Base-by-base conservation (phyloP, 1,140 invertebrate species). In the honey bee (Apis mellifera) region DNA sequence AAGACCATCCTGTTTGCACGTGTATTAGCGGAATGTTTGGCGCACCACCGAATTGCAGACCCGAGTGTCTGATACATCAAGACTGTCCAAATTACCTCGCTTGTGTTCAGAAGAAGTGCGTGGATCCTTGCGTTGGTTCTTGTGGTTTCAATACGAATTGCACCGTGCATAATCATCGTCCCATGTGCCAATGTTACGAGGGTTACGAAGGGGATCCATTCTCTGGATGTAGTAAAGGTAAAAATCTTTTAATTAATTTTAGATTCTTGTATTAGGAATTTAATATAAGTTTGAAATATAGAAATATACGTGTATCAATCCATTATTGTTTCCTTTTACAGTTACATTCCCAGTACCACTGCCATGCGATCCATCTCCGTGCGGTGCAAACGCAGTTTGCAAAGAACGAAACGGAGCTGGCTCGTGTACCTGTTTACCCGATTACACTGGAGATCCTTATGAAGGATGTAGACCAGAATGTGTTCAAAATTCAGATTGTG, bases 391-490 rank as follows among this genome's bases (percentile, higher is more conserved):
- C 93, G 96, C 96, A 65, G 94, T 97, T 78, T 98, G 97, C 94
- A 96, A 95, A 90, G 97, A 98, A 93, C 94, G 94, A 86, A 96
- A 96, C 86, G 96, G 96, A 89, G 96, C 95, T 87, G 96, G 97
- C 84, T 97, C 97, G 74, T 98, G 97, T 92, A 96, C 95, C 80
- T 98, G 97, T 93, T 91, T 97, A 86, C 95, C 96, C 80, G 96
- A 97, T 83, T 98, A 97, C 92, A 96, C 95, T 86, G 97, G 97
- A 71, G 97, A 98, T 95, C 97, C 97, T 5, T 97, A 98, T 86
- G 94, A 95, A 78, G 96, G 97, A 68, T 97, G 97, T 91, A 95
- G 96, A 89, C 97, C 97, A 21, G 97, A 97, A 94, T 98, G 97
- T 91, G 95, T 97, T n/a, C 96, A 97, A 90, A 97, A 97, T 90